Evolutionary conservation across 2,797 vertebrate species (phyloP).

Genomic region (Leptatherina wallacei): DNA sequence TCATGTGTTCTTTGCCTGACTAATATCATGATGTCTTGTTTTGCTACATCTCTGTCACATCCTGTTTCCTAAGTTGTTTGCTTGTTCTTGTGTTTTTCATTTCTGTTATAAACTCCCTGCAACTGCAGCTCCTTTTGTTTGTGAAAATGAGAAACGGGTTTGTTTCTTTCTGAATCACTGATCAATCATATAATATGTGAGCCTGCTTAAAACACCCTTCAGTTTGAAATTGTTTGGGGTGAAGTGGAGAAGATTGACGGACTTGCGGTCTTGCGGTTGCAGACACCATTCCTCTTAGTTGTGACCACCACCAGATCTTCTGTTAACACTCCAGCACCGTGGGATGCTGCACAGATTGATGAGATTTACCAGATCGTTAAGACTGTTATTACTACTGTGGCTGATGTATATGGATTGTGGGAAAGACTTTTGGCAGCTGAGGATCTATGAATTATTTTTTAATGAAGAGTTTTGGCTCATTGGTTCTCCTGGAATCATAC

Average conservation of each 20-base stretch:
- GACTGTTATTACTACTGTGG: neutral
- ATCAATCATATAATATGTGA: neutral
- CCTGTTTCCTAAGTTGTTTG: neutral
- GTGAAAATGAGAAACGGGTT: neutral
- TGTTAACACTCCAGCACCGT: neutral
- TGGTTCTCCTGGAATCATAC: neutral
- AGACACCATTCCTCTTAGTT: too few relatives aligned
- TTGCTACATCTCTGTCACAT: neutral
- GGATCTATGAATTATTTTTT: neutral
- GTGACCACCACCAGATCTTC: neutral
- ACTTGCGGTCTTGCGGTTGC: neutral
- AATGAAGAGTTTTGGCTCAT: neutral
- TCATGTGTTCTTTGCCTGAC: neutral
- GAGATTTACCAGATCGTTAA: neutral
- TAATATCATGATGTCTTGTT: neutral
- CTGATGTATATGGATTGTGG: neutral
- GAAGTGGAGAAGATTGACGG: neutral
- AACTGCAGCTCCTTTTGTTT: neutral
- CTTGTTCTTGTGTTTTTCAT: neutral
- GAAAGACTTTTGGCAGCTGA: neutral
- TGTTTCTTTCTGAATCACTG: neutral
- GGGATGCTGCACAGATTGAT: neutral
- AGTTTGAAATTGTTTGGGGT: neutral
- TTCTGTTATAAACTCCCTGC: neutral
- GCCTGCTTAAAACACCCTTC: too few relatives aligned